A percentile compares a stretch with the other conserved stretches of the same genome.
Conservation (phyloP, 2,113 vertebrate species). For the Rhipidura dahli region DNA sequence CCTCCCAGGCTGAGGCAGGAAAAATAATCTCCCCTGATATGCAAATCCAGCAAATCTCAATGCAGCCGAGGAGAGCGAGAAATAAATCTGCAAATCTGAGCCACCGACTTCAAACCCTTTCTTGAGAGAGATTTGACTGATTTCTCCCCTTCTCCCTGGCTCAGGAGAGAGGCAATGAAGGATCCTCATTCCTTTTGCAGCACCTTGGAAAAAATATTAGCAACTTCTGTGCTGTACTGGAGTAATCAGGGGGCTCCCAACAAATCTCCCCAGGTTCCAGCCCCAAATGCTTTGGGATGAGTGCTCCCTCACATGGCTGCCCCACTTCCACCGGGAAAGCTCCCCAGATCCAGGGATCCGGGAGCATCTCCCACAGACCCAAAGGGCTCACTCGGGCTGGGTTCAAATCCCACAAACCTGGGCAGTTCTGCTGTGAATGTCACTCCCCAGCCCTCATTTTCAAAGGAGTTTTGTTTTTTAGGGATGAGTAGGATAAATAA, state of each 20-base stretch:
- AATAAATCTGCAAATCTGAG: not conserved
- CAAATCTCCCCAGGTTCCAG: not conserved
- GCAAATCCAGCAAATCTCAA: slow-evolving; percentile 43
- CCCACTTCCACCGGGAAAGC: not conserved
- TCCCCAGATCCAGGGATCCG: not conserved
- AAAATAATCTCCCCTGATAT: slow-evolving; percentile 40
- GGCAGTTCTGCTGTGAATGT: not conserved
- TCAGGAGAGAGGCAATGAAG: not conserved
- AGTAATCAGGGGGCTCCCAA: not conserved
- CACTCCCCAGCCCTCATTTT: not conserved
- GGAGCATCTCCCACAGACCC: not conserved
- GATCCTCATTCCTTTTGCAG: not conserved
- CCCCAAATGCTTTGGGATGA: not conserved
- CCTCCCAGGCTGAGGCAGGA: not conserved
- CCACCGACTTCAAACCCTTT: not conserved
- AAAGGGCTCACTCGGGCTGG: not conserved
- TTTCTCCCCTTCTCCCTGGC: not conserved
- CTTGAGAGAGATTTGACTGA: not conserved
- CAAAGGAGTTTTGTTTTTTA: not conserved
- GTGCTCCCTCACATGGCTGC: not conserved
- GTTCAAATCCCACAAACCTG: not conserved
- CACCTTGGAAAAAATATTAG: not conserved
- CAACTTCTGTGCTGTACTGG: not conserved
- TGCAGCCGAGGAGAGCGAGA: not conserved
- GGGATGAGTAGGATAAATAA: not conserved